Base-by-base conservation (phyloP, 1,140 invertebrate species). In the Hycleus cichorii region DNA sequence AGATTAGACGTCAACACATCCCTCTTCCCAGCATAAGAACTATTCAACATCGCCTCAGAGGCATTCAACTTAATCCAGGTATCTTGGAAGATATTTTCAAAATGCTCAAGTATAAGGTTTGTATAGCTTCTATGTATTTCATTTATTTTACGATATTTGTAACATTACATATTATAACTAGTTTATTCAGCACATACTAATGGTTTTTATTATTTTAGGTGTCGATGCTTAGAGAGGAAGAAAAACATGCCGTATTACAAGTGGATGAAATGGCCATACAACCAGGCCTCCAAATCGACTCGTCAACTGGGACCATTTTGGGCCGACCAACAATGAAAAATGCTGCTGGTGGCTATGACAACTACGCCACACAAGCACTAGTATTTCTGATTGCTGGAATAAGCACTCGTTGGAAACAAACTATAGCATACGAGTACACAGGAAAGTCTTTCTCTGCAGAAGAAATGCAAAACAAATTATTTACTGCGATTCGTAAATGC, bases 191-290 rank as follows among this genome's bases (percentile, higher is more conserved):
- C 7, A 32, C 32, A 4, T 7, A 3, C 4, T 32, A 32, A 32
- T 32, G 32, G 12, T 52, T 44, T 42, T 26, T 40, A 11, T 9
- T 40, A 12, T 52, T 52, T 12, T 26, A 52, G 50, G 25, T 52
- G 38, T 3, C n/a, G 42, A 52, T 12, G 26, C 32, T 52, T 52
- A 26, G 40, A 11, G n/a, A 7, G 7, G 6, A 52, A 39, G 57
- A 58, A 52, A 52, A 18, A 25, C 49, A 58, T 47, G 48, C 56
- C 25, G 39, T 24, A 27, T 39, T 58, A 44, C 12, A 51, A 45
- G 8, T 58, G 8, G 42, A 58, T 51, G 56, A 51, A 58, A 58
- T 58, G 49, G 56, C 56, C 11, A 25, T 58, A 38, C 27, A 58
- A 51, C 47, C 39, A 11, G 39, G 32, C 6, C 39, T 58, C 8